phyloP scores from a whole-genome alignment of 1,140 invertebrate species.

The Danaus plexippus region DNA sequence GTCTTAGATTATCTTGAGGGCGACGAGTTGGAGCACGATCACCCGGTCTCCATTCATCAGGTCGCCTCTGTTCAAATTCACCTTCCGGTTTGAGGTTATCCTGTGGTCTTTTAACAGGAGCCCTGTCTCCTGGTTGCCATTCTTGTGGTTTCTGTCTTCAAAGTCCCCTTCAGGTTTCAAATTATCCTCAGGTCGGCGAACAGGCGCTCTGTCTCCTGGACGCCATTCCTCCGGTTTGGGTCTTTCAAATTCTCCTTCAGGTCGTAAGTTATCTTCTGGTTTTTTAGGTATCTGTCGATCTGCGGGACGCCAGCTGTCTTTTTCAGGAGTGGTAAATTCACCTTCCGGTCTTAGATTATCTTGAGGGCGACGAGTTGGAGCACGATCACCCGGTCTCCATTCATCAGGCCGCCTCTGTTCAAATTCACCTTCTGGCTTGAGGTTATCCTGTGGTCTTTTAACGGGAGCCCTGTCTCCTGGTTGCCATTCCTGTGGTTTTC shows the following conservation, averaged over 20 bases:
- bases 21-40: constrained; percentile 66
- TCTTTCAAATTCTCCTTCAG: constrained; percentile 75
- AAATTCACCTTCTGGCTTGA: constrained; percentile 71
- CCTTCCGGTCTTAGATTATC: constrained; percentile 74
- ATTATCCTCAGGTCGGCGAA: constrained; percentile 42
- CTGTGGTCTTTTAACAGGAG: constrained; percentile 69
- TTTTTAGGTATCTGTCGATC: constrained; percentile 72
- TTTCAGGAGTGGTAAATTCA: constrained; percentile 66
- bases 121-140: constrained; percentile 72
- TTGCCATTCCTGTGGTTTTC: constrained; percentile 78
- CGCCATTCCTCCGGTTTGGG: constrained; percentile 56
- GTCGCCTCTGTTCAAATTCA: constrained; percentile 70
- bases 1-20: constrained; percentile 73
- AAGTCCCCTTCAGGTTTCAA: constrained; percentile 62
- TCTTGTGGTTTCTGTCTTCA: constrained; percentile 66
- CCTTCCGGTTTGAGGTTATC: constrained; percentile 75
- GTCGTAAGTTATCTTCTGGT: constrained; percentile 69
- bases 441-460: constrained; percentile 65
- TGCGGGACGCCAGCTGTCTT: constrained; percentile 71
- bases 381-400: constrained; percentile 58
- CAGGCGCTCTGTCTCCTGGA: constrained; percentile 58
- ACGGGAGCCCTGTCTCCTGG: constrained; percentile 75
- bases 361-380: constrained; percentile 57
- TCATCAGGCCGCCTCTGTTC: constrained; percentile 72
- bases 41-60: constrained; percentile 65